Evolutionary conservation across 2,797 vertebrate genomes (phyloP), one percentile per base, ranked within the genome.

Genomic region (Acestrorhynchus altus): DNA sequence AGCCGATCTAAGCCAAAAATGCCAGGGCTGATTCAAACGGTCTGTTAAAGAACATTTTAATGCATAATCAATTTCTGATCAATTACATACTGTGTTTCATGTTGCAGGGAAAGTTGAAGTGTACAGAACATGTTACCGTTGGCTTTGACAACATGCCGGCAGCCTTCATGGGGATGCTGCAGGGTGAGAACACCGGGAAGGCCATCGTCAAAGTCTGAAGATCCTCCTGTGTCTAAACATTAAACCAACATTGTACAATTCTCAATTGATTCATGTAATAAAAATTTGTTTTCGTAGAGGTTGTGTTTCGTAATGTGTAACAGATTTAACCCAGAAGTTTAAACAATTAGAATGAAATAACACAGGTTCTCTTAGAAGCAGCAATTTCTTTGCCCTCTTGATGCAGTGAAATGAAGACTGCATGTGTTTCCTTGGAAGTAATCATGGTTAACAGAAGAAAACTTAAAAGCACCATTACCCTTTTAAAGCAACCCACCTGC

Each of bases 61-160:
- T 22, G 2, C 1, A n/a, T n/a, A n/a, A n/a, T n/a, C n/a, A n/a
- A n/a, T 4, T 1, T 7, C 9, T 42, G n/a, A 65, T 39, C 76
- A 6, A 6, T 35, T 35, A 2, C 31, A 2, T 2, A 35, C 67
- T 10, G 22, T 72, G 39, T 83, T 15, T 15, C 76, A 42, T 63
- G 44, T 28, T 52, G 39, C 89, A 99, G 96, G 95, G 94, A 69
- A 97, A 96, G 85, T 83, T 98, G 78, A 90, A 94, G 81, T 93
- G 12, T 65, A 83, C 20, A 0, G 96, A 99, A 86, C 87, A 96
- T 1, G 0, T 96, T 75, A 96, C 90, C 1, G 87, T 91, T 83
- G 95, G 96, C 72, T 98, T 97, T 92, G 93, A 95, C 78, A 96
- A 96, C 79, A 96, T 97, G 95, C 96, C 96, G 0, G 72, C 78